Conservation (phyloP, 2,113 vertebrate species). For the Genyomyrus donnyi region DNA sequence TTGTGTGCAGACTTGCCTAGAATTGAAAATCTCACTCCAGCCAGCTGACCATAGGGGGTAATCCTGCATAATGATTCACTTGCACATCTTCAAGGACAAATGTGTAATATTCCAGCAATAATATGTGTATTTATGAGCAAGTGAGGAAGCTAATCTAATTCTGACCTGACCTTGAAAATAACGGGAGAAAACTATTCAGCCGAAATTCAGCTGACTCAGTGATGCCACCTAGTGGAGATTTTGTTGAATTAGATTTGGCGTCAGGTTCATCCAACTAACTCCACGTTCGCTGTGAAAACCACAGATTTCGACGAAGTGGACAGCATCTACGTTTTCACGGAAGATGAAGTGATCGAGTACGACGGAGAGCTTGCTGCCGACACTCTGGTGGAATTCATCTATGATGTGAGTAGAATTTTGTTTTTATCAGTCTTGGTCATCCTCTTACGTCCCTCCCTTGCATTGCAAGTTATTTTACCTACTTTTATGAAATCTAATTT, state of each 20-base stretch:
- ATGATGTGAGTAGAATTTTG: slow-evolving; percentile 67
- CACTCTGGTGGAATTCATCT: slow-evolving; percentile 83
- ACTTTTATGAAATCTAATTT: not conserved
- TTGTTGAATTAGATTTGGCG: not conserved
- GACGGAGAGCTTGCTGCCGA: slow-evolving; percentile 80
- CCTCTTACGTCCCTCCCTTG: not conserved
- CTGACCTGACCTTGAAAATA: not conserved
- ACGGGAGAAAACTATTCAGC: not conserved
- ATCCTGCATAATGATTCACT: not conserved
- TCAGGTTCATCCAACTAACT: not conserved
- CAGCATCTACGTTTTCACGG: slow-evolving; percentile 82
- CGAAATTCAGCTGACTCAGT: not conserved
- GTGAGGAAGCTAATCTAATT: not conserved
- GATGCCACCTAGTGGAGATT: not conserved
- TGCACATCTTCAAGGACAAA: not conserved
- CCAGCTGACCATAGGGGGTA: not conserved
- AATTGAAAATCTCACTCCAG: not conserved
- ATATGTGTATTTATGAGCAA: not conserved
- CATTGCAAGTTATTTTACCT: not conserved
- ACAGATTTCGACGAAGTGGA: slow-evolving; percentile 76
- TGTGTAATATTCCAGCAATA: not conserved
- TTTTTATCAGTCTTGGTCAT: not conserved
- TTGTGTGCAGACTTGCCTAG: not conserved
- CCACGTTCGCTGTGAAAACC: not conserved
- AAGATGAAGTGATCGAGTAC: slow-evolving; percentile 81